Percentiles rank a stretch among this genome's conserved stretches.
Evolutionary conservation across 2,113 vertebrate species (phyloP).

Genomic region (Psephotus haematonotus): DNA sequence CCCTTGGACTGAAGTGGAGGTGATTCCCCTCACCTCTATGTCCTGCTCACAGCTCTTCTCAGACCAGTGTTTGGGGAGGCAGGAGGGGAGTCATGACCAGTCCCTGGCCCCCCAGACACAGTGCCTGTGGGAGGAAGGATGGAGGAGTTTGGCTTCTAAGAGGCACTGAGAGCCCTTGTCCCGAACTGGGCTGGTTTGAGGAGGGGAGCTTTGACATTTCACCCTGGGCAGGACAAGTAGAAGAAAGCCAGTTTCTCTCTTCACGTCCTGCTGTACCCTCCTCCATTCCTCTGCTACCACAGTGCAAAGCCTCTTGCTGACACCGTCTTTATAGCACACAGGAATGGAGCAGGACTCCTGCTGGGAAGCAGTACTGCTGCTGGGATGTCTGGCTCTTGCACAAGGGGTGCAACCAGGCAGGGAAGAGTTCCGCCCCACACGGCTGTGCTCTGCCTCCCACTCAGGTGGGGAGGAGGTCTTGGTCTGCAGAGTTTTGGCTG

Average conservation of each 20-base stretch:
- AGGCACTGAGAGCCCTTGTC: neutral
- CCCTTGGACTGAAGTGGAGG: neutral
- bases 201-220: neutral
- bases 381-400: neutral
- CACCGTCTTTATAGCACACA: neutral
- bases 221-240: neutral
- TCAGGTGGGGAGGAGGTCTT: neutral
- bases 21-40: accelerated
- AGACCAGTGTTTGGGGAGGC: neutral
- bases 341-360: neutral
- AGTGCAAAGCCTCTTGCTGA: neutral
- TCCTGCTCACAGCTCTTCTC: neutral
- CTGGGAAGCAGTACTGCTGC: neutral
- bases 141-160: neutral
- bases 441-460: accelerated
- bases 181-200: neutral
- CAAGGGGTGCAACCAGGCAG: neutral
- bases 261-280: neutral
- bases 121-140: neutral
- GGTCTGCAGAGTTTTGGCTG: neutral
- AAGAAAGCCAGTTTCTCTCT: neutral
- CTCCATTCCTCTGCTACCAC: neutral
- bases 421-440: neutral
- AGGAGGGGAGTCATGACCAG: neutral
- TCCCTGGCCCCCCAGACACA: neutral